These are phyloP conservation scores for Aspidapion aeneum DNA, from an alignment of 2,888 invertebrate species.

Conservation along the genomic window DNA sequence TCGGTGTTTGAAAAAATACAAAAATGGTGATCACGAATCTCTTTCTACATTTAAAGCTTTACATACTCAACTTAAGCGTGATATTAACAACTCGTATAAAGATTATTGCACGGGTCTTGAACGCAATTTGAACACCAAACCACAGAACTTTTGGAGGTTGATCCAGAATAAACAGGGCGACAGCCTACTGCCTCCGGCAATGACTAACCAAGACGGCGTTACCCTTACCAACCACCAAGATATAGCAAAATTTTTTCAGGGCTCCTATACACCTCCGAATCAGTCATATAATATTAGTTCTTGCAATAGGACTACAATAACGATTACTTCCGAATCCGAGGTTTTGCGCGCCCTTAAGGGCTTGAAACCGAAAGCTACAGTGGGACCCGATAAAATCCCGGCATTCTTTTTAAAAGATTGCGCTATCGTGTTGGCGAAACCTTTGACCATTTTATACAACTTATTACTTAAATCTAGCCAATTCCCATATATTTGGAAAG, in stretches of 20 bases:
- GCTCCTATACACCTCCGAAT: background rate
- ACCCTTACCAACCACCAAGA: background rate
- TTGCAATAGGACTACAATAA: background rate
- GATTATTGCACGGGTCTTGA: background rate
- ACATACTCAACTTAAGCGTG: too few species aligned
- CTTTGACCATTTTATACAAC: background rate
- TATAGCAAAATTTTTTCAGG: background rate
- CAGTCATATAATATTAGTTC: background rate
- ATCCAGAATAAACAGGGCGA: background rate
- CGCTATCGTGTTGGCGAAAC: background rate
- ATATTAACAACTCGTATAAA: too few species aligned
- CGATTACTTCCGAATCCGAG: background rate
- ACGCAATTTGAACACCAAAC: background rate
- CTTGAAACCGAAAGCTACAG: background rate
- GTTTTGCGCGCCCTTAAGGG: background rate
- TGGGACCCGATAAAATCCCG: background rate
- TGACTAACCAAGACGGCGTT: background rate
- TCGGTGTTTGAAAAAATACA: too few species aligned
- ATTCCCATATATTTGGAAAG: background rate
- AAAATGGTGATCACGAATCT: too few species aligned
- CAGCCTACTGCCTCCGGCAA: background rate
- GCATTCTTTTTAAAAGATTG: background rate
- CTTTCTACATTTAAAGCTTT: too few species aligned
- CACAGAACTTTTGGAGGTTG: background rate
- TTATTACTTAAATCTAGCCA: background rate